phyloP scores from a whole-genome alignment of 2,113 vertebrate species.

The Chelonoidis abingdonii region DNA sequence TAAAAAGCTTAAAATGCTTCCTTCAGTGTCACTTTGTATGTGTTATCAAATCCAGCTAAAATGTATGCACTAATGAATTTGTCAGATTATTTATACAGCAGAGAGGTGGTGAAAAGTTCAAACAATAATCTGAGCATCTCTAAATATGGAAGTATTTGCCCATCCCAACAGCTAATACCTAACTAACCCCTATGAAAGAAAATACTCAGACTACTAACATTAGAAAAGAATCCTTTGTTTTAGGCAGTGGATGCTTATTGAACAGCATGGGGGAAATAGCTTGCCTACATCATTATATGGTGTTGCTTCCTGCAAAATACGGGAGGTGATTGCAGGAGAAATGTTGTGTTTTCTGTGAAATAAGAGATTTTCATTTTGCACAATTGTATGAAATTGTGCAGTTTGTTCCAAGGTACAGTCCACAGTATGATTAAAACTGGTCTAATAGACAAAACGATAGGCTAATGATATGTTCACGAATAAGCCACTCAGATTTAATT shows the following conservation, averaged over 20 bases:
- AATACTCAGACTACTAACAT: neutral
- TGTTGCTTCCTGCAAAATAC: neutral
- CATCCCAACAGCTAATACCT: neutral
- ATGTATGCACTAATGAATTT: constrained; percentile 1
- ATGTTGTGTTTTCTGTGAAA: neutral
- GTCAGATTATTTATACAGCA: neutral
- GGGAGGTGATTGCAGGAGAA: neutral
- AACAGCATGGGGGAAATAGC: neutral
- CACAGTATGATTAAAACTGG: neutral
- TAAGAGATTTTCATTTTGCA: neutral
- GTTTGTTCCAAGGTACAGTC: neutral
- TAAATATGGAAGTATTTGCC: neutral
- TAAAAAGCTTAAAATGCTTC: constrained; percentile 49
- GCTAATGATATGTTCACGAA: neutral
- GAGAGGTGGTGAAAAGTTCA: neutral
- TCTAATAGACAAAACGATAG: neutral
- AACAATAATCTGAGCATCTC: neutral
- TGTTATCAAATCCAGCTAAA: constrained; percentile 11
- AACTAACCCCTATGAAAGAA: neutral
- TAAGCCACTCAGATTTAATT: neutral
- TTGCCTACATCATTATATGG: neutral
- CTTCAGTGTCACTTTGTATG: constrained; percentile 26
- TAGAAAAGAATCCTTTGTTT: neutral
- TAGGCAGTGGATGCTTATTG: neutral
- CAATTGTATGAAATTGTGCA: neutral